Conservation (phyloP, 2,888 invertebrate species). For the Odontomyia ornata region DNA sequence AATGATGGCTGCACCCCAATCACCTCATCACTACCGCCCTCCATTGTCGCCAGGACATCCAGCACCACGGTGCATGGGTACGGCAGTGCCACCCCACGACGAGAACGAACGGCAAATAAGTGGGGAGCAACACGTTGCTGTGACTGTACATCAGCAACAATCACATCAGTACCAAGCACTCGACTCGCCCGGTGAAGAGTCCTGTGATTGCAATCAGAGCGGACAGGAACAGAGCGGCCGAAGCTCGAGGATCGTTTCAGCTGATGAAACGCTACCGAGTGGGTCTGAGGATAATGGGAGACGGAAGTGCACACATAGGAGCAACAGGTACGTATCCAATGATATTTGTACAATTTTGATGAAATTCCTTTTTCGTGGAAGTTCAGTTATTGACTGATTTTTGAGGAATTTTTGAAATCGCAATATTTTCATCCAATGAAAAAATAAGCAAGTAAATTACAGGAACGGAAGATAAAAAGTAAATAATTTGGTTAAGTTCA, state of each 20-base stretch:
- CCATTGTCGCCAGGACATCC: conserved; percentile 26
- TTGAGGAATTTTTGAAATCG: too few relatives aligned
- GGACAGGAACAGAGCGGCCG: conserved; percentile 51
- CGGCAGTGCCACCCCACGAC: conserved; percentile 49
- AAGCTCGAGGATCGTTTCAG: conserved; percentile 51
- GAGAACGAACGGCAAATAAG: conserved; percentile 53
- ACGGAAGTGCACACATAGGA: conserved; percentile 20
- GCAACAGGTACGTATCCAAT: conserved; percentile 42
- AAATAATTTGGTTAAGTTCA: too few relatives aligned
- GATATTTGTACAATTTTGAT: background rate
- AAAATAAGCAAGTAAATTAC: too few relatives aligned
- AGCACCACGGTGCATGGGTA: conserved; percentile 19
- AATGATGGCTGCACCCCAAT: conserved; percentile 10
- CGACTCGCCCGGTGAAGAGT: conserved; percentile 48
- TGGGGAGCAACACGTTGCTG: conserved; percentile 54
- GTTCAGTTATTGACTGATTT: too few relatives aligned
- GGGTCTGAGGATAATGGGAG: conserved; percentile 52
- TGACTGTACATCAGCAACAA: conserved; percentile 53
- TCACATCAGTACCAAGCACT: conserved; percentile 51
- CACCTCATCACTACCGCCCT: conserved; percentile 20
- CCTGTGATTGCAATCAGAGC: conserved; percentile 49
- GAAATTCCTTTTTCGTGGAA: too few relatives aligned
- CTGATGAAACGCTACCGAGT: conserved; percentile 54
- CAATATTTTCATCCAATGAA: too few relatives aligned
- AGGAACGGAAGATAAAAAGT: too few relatives aligned